Evolutionary conservation across 1,140 invertebrate genomes (phyloP).

Genomic region (Papilio polytes): DNA sequence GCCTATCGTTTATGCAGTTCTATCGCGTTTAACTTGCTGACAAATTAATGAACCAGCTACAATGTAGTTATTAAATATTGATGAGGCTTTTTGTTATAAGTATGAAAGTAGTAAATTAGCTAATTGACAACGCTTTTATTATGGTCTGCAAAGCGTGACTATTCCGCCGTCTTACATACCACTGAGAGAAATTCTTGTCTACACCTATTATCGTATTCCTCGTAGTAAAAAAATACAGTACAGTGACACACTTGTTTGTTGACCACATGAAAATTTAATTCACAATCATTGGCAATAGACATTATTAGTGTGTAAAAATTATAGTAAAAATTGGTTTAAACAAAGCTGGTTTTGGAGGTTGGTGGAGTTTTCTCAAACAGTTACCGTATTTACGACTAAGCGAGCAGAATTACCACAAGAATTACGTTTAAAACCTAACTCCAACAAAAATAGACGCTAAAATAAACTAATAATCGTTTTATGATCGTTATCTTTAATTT

Average conservation of each 20-base stretch:
- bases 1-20: constrained; percentile 11
- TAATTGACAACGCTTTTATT: constrained; percentile 49
- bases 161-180: constrained; percentile 46
- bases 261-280: neutral
- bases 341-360: neutral
- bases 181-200: neutral
- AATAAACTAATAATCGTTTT: constrained; percentile 5
- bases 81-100: constrained; percentile 26
- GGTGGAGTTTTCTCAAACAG: too few relatives aligned
- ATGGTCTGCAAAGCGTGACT: constrained; percentile 52
- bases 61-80: constrained; percentile 21
- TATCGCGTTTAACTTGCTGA: neutral
- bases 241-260: neutral
- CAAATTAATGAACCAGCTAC: constrained; percentile 1
- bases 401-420: neutral
- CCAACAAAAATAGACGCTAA: neutral
- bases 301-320: neutral
- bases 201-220: neutral
- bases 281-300: neutral
- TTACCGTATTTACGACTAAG: neutral
- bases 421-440: neutral
- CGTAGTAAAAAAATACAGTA: neutral
- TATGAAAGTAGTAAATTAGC: constrained; percentile 41
- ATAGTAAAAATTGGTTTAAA: neutral
- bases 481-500: neutral